Evolutionary conservation across 2,113 vertebrate species (phyloP).

Genomic region (Rhipidura dahli): DNA sequence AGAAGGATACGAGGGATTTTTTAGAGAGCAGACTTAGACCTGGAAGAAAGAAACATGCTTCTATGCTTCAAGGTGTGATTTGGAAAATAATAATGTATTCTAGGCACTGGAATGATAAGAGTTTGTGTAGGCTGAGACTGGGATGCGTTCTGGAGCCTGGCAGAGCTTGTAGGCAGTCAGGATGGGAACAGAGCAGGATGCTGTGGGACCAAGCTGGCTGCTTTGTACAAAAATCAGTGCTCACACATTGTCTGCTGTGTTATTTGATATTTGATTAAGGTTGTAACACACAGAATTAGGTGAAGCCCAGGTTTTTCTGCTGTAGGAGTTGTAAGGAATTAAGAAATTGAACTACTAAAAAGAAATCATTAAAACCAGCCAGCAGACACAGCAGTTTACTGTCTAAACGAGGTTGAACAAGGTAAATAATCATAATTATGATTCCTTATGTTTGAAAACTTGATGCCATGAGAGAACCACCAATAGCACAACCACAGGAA

Average conservation of each 20-base stretch:
- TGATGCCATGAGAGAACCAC: not conserved
- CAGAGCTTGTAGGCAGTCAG: not conserved
- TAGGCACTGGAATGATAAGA: not conserved
- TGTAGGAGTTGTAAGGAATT: not conserved
- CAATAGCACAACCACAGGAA: not conserved
- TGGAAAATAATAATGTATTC: not conserved
- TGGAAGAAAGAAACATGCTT: not conserved
- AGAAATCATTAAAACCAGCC: not conserved
- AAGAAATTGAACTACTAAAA: not conserved
- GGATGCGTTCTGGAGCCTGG: not conserved
- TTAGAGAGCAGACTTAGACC: not conserved
- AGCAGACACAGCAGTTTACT: not conserved
- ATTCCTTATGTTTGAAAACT: not conserved
- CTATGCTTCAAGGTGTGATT: not conserved
- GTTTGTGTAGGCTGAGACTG: not conserved
- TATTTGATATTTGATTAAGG: not conserved
- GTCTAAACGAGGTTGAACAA: not conserved
- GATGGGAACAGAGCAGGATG: not conserved
- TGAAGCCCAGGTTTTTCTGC: not conserved
- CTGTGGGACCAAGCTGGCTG: not conserved
- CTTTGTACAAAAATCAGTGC: not conserved
- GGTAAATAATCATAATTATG: not conserved
- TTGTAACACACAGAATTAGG: not conserved
- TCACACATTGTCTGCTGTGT: not conserved
- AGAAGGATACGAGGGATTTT: not conserved